Percentiles rank a stretch among this genome's conserved stretches.
Evolutionary conservation across 2,113 vertebrate genomes (phyloP).

Genomic region (Peromyscus polionotus): DNA sequence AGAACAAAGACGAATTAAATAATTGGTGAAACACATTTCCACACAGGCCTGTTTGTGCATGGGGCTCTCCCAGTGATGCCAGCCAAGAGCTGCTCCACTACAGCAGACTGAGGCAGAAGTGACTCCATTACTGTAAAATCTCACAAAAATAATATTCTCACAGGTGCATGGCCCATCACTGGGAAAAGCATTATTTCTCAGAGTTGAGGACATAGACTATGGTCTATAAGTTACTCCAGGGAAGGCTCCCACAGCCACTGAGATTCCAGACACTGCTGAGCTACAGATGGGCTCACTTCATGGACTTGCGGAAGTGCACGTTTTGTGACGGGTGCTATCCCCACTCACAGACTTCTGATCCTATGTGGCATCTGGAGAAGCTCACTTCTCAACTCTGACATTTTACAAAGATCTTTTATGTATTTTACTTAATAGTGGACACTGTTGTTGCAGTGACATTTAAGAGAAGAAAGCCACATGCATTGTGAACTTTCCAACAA

Average conservation of each 20-base stretch:
- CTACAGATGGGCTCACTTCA: not conserved
- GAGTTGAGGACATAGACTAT: constrained; percentile 19
- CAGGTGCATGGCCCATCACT: not conserved
- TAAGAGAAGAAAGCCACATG: not conserved
- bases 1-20: not conserved
- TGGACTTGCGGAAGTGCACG: not conserved
- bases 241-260: not conserved
- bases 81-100: constrained; percentile 15
- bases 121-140: not conserved
- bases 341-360: not conserved
- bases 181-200: constrained; percentile 10
- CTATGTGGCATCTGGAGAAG: not conserved
- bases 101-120: not conserved
- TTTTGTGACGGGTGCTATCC: not conserved
- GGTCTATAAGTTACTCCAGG: not conserved
- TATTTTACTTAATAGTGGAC: not conserved
- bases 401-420: not conserved
- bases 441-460: not conserved
- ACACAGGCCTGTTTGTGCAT: not conserved
- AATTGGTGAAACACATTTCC: not conserved
- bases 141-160: constrained; percentile 52
- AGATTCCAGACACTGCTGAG: not conserved
- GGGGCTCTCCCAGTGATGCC: not conserved
- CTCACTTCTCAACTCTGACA: not conserved
- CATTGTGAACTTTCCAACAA: not conserved